A percentile compares a stretch with the other conserved stretches of the same genome.
These are phyloP conservation scores for Malthinus seriepunctatus DNA, from an alignment of 2,888 invertebrate species.

Conservation along the genomic window DNA sequence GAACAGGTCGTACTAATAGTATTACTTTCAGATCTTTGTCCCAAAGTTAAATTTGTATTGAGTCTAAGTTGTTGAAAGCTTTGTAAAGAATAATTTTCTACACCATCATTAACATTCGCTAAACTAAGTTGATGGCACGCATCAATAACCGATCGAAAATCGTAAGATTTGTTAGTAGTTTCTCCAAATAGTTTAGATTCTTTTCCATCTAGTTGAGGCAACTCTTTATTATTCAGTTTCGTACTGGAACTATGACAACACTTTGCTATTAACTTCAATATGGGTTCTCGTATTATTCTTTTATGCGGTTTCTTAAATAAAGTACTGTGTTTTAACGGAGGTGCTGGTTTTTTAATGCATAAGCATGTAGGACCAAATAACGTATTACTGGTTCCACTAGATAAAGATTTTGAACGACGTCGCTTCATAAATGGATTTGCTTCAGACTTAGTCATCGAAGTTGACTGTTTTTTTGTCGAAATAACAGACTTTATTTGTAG, in stretches of 20 bases:
- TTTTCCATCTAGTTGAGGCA: slow-evolving; percentile 6
- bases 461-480: slow-evolving; percentile 9
- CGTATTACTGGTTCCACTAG: slow-evolving; percentile 43
- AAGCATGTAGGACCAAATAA: slow-evolving; percentile 45
- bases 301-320: slow-evolving; percentile 52
- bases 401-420: slow-evolving; percentile 51
- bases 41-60: slow-evolving; percentile 26
- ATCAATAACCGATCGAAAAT: slow-evolving; percentile 52
- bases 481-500: slow-evolving; percentile 45
- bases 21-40: slow-evolving; percentile 25
- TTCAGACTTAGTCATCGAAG: slow-evolving; percentile 9
- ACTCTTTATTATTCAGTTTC: slow-evolving; percentile 23
- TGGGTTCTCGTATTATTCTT: slow-evolving; percentile 62
- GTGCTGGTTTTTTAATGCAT: slow-evolving; percentile 42
- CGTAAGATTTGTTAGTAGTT: slow-evolving; percentile 40
- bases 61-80: slow-evolving; percentile 46
- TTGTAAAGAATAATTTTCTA: slow-evolving; percentile 41
- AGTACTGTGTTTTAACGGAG: slow-evolving; percentile 42
- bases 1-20: slow-evolving; percentile 65
- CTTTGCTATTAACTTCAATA: slow-evolving; percentile 57
- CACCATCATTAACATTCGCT: slow-evolving; percentile 42
- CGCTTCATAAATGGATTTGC: slow-evolving; percentile 50
- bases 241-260: slow-evolving; percentile 38
- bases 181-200: slow-evolving; percentile 45
- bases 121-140: slow-evolving; percentile 52